Conservation (phyloP, 2,888 invertebrate species). For the Philonicus albiceps region DNA sequence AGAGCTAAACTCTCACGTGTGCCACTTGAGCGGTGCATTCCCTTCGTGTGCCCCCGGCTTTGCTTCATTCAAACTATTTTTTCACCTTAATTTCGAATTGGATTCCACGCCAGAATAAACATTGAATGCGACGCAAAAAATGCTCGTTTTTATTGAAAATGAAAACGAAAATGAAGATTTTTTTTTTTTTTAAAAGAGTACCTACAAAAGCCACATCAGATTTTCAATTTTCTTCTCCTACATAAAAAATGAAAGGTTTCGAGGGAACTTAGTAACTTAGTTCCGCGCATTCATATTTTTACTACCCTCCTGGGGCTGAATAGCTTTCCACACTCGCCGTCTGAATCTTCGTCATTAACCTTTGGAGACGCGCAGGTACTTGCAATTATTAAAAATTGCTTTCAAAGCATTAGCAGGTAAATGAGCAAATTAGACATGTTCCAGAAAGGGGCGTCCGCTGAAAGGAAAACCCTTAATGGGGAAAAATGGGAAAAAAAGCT, state of each 20-base stretch:
- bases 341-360: neutral
- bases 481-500: neutral
- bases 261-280: neutral
- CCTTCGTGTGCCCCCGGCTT: neutral
- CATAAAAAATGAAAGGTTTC: neutral
- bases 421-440: neutral
- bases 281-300: neutral
- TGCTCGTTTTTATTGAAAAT: neutral
- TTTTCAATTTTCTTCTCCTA: neutral
- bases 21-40: neutral
- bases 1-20: neutral
- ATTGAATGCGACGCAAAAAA: neutral
- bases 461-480: neutral
- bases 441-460: neutral
- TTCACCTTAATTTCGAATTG: neutral
- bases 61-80: neutral
- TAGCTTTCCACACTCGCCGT: neutral
- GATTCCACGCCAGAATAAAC: neutral
- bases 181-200: neutral
- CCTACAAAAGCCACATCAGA: neutral
- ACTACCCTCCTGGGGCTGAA: neutral
- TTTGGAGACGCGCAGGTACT: neutral
- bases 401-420: neutral
- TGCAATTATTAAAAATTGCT: neutral
- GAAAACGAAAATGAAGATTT: too few species aligned